Evolutionary conservation across 2,797 vertebrate genomes (phyloP), one percentile per base, ranked within the genome.

Genomic region (Channallabes apus): DNA sequence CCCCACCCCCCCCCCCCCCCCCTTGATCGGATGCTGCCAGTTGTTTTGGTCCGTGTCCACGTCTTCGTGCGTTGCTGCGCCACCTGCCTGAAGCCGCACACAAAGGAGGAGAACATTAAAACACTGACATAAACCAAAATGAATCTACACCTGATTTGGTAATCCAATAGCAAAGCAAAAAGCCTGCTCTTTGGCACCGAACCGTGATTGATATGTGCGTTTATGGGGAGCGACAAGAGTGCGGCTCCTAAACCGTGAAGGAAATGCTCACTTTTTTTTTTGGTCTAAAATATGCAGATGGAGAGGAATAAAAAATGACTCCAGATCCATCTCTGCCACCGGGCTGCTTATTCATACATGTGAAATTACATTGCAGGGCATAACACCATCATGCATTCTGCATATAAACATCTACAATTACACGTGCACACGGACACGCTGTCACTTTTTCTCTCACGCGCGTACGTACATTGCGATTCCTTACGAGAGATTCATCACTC

Each of bases 191-290:
- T 84, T 82, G 59, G 61, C 67, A 86, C 68, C 32, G 64, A 81
- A 18, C 81, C 24, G 81, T 87, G 82, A 80, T 56, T 75, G 80
- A 85, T 59, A 73, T 65, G 46, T 71, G 35, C 54, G 62, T 89
- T 85, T 75, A 84, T 78, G 84, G 41, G 67, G 83, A 35, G 72
- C 65, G 81, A 88, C 75, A n/a, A 73, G 65, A 64, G 81, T 82
- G 71, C 24, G 85, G 18, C n/a, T 67, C 77, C 61, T 32, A 71
- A 85, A 78, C 51, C 71, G 80, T 84, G 85, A 76, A 85, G 82
- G 64, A 84, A 90, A 87, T 41, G 61, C 89, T 89, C 87, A 80
- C 84, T 86, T 89, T 83, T 87, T 87, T 86, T 89, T 84, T 87
- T 83, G 67, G 85, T 69, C 77, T 72, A 85, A 85, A 90, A 89